Evolutionary conservation across 2,888 invertebrate species (phyloP), one percentile per base, ranked within the genome.

Genomic region (Onchidella celtica): DNA sequence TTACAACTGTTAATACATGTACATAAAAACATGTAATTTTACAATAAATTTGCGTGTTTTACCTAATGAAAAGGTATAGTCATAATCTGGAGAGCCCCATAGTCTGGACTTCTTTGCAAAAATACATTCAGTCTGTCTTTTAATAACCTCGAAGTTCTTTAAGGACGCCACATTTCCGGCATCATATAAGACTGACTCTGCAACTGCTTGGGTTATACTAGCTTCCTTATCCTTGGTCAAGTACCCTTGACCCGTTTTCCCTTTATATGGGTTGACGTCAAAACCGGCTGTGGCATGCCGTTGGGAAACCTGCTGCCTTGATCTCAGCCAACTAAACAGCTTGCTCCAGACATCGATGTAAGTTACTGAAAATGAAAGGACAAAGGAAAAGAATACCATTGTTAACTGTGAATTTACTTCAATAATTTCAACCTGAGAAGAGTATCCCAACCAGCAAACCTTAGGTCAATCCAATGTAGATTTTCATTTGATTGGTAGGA

Each of bases 61-160:
- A 90, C 90, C 90, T 68, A 90, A 74, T 24, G 85, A 80, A n/a
- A 89, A 40, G 21, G 82, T 57, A 3, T 85, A 38, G 40, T 87
- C 84, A 90, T 90, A 91, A 40, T 82, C 73, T 6, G 84, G 83
- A 34, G 86, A 85, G 36, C 89, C 90, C 91, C 91, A 91, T 11
- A 90, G 21, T 78, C 84, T 87, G 3, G 91, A 88, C 55, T 85
- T 86, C 82, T 85, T 88, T 9, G 91, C 91, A 87, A 91, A 91
- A 47, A 88, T 80, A 82, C 91, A 91, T 72, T 90, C 87, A 21
- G 91, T 87, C 27, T 87, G 82, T 36, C 79, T 55, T 82, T 89
- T 88, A n/a, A 91, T 80, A 2, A 77, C 73, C n/a, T 87, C 83
- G 78, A 91, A 91, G 40, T 84, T 83, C 0, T 85, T 72, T 14